phyloP scores from a whole-genome alignment of 2,797 vertebrate species.

The Neomorphus geoffroyi region DNA sequence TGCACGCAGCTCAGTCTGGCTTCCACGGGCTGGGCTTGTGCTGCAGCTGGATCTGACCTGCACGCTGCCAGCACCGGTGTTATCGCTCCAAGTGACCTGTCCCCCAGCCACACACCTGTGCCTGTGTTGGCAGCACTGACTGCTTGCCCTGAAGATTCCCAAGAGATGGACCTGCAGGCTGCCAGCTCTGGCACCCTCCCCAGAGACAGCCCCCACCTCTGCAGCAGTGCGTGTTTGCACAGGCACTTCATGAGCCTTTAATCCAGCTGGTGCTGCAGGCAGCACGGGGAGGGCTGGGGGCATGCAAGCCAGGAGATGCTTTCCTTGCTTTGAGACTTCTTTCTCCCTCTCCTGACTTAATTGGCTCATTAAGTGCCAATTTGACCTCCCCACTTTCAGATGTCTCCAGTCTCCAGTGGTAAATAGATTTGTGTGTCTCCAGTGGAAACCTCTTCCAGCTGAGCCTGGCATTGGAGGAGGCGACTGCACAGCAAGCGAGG shows the following conservation, averaged over 20 bases:
- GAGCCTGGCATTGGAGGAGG: neutral
- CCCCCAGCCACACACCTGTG: neutral
- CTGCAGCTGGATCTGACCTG: neutral
- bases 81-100: neutral
- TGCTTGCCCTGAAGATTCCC: neutral
- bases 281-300: neutral
- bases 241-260: neutral
- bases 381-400: constrained; percentile 26
- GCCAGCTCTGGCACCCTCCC: neutral
- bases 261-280: neutral
- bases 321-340: neutral
- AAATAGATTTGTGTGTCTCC: constrained; percentile 41
- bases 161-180: neutral
- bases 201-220: neutral
- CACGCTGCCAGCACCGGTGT: neutral
- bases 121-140: neutral
- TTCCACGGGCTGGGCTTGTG: neutral
- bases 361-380: constrained; percentile 38
- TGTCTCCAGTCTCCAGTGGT: constrained; percentile 41
- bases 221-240: neutral
- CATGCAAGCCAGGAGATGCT: neutral
- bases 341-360: neutral
- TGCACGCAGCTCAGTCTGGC: neutral
- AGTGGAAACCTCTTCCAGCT: neutral
- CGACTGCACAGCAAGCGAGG: neutral